These are phyloP conservation scores for Acronicta psi DNA, from an alignment of 2,888 invertebrate genomes.

Conservation along the genomic window DNA sequence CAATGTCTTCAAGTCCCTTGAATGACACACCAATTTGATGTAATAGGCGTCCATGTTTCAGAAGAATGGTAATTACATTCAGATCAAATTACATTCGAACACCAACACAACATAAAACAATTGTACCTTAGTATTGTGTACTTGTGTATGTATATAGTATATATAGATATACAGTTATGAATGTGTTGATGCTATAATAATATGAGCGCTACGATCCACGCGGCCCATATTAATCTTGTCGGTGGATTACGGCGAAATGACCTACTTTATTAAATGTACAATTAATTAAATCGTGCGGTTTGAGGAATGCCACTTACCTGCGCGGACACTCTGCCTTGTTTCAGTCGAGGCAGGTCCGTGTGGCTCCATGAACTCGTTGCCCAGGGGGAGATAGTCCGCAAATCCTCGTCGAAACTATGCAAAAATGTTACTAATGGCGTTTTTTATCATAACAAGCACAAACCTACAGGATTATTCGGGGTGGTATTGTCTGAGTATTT, in stretches of 20 bases:
- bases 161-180: neutral
- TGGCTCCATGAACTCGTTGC: slow-evolving; percentile 93
- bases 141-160: no score
- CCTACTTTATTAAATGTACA: slow-evolving; percentile 52
- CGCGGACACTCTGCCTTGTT: slow-evolving; percentile 92
- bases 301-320: slow-evolving; percentile 53
- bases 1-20: no score
- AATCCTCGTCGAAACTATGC: slow-evolving; percentile 90
- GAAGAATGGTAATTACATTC: no score
- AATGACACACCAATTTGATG: no score
- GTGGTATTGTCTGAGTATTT: no score
- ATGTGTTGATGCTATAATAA: slow-evolving; percentile 18
- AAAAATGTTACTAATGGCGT: slow-evolving; percentile 28
- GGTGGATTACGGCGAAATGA: slow-evolving; percentile 50
- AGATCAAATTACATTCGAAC: no score
- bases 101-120: no score
- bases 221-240: slow-evolving; percentile 48
- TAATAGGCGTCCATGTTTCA: no score
- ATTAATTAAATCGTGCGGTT: slow-evolving; percentile 58
- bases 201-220: slow-evolving; percentile 30
- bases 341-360: slow-evolving; percentile 92
- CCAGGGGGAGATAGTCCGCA: slow-evolving; percentile 93
- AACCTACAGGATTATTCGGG: no score
- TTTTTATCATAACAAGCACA: neutral
- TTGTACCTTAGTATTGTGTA: no score